These are phyloP conservation scores for Eucera pruinosa DNA, from an alignment of 2,888 invertebrate species.

Conservation along the genomic window DNA sequence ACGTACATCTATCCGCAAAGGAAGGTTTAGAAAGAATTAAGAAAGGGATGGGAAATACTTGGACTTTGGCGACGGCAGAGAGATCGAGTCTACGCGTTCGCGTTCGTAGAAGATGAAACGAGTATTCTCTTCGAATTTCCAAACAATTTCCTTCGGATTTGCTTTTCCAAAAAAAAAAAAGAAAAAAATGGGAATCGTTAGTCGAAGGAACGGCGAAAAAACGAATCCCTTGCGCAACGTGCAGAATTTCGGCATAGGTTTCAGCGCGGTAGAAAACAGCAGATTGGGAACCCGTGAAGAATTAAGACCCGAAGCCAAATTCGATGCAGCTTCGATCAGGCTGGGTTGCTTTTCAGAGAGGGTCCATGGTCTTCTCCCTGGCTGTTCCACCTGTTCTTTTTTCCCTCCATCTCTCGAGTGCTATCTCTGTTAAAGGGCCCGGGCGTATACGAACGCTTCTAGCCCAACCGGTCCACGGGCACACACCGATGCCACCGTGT, in stretches of 20 bases:
- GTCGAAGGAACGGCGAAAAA: not conserved
- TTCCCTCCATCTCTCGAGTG: constrained; percentile 63
- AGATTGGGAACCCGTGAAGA: constrained; percentile 40
- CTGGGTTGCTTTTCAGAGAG: constrained; percentile 44
- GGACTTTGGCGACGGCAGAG: too few species aligned
- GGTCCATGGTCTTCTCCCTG: constrained; percentile 33
- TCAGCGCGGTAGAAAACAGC: constrained; percentile 23
- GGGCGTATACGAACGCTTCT: constrained; percentile 61
- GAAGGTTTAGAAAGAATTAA: too few species aligned
- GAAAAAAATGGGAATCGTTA: too few species aligned
- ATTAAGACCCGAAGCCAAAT: constrained; percentile 67
- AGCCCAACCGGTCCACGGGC: constrained; percentile 72
- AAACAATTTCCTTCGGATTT: too few species aligned
- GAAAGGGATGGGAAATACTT: too few species aligned
- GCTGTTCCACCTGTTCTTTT: constrained; percentile 65
- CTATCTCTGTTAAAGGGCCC: constrained; percentile 74
- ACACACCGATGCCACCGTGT: constrained; percentile 66
- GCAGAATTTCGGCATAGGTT: too few species aligned
- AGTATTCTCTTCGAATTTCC: too few species aligned
- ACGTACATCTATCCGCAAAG: too few species aligned
- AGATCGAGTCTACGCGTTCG: too few species aligned
- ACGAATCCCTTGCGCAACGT: constrained; percentile 17
- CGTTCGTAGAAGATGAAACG: too few species aligned
- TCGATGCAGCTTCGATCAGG: constrained; percentile 68
- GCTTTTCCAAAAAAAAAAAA: too few species aligned